These are phyloP conservation scores for Anisognathus igniventris DNA, from an alignment of 2,797 vertebrate species.

Conservation along the genomic window DNA sequence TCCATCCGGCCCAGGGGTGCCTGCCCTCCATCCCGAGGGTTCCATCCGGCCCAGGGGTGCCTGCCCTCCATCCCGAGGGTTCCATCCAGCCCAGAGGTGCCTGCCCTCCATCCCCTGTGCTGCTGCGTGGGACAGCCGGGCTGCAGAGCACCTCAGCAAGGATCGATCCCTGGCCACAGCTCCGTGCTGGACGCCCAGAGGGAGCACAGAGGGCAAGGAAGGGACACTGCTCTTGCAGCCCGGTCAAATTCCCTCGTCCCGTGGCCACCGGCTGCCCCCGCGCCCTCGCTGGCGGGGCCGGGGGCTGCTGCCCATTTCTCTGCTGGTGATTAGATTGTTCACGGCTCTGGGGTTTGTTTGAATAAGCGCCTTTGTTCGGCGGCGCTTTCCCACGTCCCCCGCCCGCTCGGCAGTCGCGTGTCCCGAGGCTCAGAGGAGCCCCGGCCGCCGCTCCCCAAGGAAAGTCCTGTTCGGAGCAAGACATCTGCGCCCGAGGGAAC, in stretches of 20 bases:
- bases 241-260: not conserved
- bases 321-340: constrained; percentile 82
- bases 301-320: constrained; percentile 69
- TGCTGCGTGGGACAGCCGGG: not conserved
- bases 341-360: constrained; percentile 84
- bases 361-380: constrained; percentile 83
- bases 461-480: constrained; percentile 61
- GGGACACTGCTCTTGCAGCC: not conserved
- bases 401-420: constrained; percentile 83
- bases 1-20: too few species aligned
- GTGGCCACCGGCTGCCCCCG: not conserved
- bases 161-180: not conserved
- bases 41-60: not conserved
- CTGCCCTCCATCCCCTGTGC: not conserved
- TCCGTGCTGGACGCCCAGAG: accelerated
- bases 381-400: constrained; percentile 88
- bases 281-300: not conserved
- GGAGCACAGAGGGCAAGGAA: not conserved
- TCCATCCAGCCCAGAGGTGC: too few species aligned
- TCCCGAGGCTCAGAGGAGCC: constrained; percentile 76
- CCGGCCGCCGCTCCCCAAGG: constrained; percentile 61
- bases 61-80: not conserved
- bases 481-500: constrained; percentile 76
- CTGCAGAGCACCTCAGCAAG: not conserved
- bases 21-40: too few species aligned